phyloP scores from a whole-genome alignment of 64 coral and sea anemone species.

The Stichodactyla helianthus region DNA sequence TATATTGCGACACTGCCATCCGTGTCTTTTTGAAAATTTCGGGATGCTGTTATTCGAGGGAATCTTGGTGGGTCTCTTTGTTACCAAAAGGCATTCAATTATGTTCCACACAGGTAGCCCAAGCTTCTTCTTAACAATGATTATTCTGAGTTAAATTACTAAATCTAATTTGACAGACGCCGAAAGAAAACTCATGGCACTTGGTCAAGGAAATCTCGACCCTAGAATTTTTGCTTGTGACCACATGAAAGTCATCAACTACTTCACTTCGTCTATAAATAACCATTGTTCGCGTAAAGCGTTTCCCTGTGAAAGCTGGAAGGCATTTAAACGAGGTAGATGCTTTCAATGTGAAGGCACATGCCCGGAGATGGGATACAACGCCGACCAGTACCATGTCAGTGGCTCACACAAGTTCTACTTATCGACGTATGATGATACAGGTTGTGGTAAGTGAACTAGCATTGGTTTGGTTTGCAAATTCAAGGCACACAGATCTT shows the following conservation, averaged over 20 bases:
- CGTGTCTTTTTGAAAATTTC: no score
- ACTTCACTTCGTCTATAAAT: conserved; percentile 74
- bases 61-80: no score
- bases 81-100: no score
- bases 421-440: not conserved
- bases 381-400: conserved; percentile 43
- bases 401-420: conserved; percentile 30
- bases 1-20: no score
- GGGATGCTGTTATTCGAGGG: no score
- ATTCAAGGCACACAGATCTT: no score
- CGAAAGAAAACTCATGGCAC: no score
- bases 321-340: conserved; percentile 56
- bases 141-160: no score
- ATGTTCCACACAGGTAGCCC: no score
- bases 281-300: conserved; percentile 55
- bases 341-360: conserved; percentile 60
- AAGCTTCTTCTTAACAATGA: no score
- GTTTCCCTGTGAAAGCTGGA: conserved; percentile 51
- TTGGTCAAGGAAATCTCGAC: not conserved
- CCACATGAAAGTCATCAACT: conserved; percentile 78
- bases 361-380: conserved; percentile 79
- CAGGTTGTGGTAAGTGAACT: not conserved
- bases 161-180: no score
- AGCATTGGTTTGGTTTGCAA: no score
- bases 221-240: conserved; percentile 54